phyloP scores from a whole-genome alignment of 2,888 invertebrate species.

The Erebia epiphron region DNA sequence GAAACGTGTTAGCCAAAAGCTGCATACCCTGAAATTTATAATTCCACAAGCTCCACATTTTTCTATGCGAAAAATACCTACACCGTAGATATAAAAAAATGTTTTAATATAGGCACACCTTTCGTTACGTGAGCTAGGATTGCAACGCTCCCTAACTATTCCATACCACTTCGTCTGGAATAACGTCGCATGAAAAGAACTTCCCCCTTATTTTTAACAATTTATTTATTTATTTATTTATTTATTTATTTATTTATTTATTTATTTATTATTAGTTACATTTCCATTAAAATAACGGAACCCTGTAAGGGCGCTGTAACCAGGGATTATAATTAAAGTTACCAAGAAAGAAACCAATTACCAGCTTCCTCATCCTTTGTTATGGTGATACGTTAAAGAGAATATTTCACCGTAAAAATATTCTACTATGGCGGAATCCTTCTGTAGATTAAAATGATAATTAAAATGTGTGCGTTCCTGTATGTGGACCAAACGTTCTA shows the following conservation, averaged over 20 bases:
- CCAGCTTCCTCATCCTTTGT: slow-evolving; percentile 28
- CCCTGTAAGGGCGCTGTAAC: no score
- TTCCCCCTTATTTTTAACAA: slow-evolving; percentile 19
- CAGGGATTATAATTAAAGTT: no score
- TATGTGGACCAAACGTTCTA: not conserved
- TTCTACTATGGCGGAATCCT: slow-evolving; percentile 8
- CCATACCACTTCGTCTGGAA: not conserved
- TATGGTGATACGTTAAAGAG: slow-evolving; percentile 24
- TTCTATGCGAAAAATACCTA: not conserved
- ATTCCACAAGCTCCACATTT: not conserved
- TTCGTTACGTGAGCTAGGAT: slow-evolving; percentile 5
- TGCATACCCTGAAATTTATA: no score
- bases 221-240: no score
- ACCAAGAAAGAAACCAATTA: slow-evolving; percentile 29
- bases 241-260: no score
- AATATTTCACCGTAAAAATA: slow-evolving; percentile 26
- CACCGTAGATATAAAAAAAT: not conserved
- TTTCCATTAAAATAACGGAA: no score
- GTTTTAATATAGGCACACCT: not conserved
- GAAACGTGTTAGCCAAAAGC: no score
- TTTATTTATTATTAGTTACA: no score
- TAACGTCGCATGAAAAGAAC: slow-evolving; percentile 7
- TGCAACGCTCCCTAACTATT: slow-evolving; percentile 5
- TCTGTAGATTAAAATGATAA: slow-evolving; percentile 27
- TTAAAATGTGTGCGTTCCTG: slow-evolving; percentile 16